Conservation (phyloP, 2,797 vertebrate genomes). For the Pseudotriccus pelzelni region DNA sequence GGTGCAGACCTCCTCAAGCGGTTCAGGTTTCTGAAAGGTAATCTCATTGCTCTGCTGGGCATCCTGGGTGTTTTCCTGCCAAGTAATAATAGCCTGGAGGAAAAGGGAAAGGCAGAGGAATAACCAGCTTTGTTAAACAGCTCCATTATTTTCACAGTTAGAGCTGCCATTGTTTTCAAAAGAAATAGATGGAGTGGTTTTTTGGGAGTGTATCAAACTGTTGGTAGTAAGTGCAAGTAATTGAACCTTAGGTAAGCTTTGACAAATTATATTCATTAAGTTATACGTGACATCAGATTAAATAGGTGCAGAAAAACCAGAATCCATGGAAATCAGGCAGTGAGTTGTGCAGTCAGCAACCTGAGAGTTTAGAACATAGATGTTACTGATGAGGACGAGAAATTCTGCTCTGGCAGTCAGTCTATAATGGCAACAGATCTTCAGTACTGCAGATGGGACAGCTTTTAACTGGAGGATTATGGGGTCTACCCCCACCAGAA, state of each 20-base stretch:
- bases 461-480: neutral
- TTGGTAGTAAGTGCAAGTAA: neutral
- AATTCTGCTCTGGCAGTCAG: neutral
- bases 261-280: neutral
- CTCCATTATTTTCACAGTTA: neutral
- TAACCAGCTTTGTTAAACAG: neutral
- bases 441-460: neutral
- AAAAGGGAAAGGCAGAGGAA: neutral
- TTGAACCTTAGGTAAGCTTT: neutral
- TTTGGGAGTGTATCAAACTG: neutral
- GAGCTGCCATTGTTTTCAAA: neutral
- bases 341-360: neutral
- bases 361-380: neutral
- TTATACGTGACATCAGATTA: neutral
- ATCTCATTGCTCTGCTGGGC: neutral
- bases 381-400: neutral
- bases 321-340: neutral
- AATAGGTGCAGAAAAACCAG: neutral
- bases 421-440: neutral
- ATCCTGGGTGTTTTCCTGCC: neutral
- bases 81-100: neutral
- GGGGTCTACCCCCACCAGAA: neutral
- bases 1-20: slow-evolving; percentile 92
- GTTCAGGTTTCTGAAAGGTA: slow-evolving; percentile 97
- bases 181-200: neutral